These are phyloP conservation scores for Bos javanicus DNA, from an alignment of 2,113 vertebrate genomes.

Conservation along the genomic window DNA sequence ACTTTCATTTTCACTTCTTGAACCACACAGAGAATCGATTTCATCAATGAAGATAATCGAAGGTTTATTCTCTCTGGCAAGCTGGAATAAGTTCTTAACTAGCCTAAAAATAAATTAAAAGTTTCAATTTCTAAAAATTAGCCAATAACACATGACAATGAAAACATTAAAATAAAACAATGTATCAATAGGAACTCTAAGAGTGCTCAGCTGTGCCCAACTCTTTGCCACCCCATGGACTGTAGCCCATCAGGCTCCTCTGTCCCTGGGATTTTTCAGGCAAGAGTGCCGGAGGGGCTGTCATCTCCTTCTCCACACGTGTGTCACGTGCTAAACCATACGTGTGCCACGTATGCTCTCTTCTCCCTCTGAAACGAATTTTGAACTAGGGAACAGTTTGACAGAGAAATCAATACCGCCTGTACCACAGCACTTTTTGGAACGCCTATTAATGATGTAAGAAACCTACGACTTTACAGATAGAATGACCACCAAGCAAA, in stretches of 20 bases:
- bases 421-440: not conserved
- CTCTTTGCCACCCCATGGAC: accelerated
- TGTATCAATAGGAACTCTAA: not conserved
- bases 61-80: constrained; percentile 95
- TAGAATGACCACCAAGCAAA: not conserved
- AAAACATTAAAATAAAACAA: not conserved
- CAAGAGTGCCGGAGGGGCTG: not conserved
- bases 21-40: constrained; percentile 96
- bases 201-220: accelerated
- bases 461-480: not conserved
- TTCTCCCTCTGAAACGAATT: not conserved
- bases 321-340: not conserved
- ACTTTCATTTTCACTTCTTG: constrained; percentile 97
- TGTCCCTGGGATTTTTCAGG: not conserved
- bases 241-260: not conserved
- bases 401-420: not conserved
- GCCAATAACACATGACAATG: not conserved
- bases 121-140: constrained; percentile 24
- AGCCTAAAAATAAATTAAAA: constrained; percentile 81
- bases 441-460: not conserved
- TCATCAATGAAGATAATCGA: constrained; percentile 99
- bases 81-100: constrained; percentile 96
- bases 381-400: not conserved
- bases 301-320: not conserved
- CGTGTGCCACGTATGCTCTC: not conserved